phyloP scores from a whole-genome alignment of 2,888 invertebrate genomes.

The Nycteola revayana region DNA sequence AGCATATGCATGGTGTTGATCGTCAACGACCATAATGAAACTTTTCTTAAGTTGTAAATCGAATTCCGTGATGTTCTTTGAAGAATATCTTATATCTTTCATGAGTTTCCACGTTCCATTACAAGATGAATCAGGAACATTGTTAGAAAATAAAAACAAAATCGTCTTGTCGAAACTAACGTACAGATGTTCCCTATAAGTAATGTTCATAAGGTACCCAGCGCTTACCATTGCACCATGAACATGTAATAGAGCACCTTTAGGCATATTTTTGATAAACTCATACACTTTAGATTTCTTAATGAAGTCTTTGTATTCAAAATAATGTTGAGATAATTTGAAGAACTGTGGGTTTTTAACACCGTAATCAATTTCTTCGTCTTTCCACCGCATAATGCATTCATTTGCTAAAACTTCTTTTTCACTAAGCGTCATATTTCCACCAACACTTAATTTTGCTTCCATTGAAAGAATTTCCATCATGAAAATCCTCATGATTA shows the following conservation, averaged over 20 bases:
- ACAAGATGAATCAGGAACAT: conserved; percentile 42
- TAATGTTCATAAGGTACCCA: conserved; percentile 83
- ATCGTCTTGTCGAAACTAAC: conserved; percentile 64
- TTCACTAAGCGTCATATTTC: conserved; percentile 69
- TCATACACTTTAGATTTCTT: conserved; percentile 83
- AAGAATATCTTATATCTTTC: conserved; percentile 67
- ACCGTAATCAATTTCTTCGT: conserved; percentile 71
- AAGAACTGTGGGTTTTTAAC: conserved; percentile 74
- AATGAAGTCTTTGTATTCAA: conserved; percentile 82
- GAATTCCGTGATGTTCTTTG: conserved; percentile 70
- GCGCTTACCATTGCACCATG: conserved; percentile 85
- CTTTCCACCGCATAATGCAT: conserved; percentile 82
- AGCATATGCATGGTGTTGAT: conserved; percentile 65
- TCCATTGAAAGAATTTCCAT: too few relatives aligned
- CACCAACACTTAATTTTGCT: too few relatives aligned
- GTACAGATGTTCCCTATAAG: conserved; percentile 83
- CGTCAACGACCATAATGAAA: conserved; percentile 79
- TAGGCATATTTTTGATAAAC: conserved; percentile 86
- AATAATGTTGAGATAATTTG: conserved; percentile 85
- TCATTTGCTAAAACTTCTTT: conserved; percentile 80
- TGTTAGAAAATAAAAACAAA: conserved; percentile 52
- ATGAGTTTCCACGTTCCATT: conserved; percentile 71
- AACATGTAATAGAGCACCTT: conserved; percentile 87
- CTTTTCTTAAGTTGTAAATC: conserved; percentile 75
- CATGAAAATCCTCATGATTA: too few relatives aligned